These are phyloP conservation scores for Tuta absoluta DNA, from an alignment of 2,888 invertebrate genomes.

Conservation along the genomic window DNA sequence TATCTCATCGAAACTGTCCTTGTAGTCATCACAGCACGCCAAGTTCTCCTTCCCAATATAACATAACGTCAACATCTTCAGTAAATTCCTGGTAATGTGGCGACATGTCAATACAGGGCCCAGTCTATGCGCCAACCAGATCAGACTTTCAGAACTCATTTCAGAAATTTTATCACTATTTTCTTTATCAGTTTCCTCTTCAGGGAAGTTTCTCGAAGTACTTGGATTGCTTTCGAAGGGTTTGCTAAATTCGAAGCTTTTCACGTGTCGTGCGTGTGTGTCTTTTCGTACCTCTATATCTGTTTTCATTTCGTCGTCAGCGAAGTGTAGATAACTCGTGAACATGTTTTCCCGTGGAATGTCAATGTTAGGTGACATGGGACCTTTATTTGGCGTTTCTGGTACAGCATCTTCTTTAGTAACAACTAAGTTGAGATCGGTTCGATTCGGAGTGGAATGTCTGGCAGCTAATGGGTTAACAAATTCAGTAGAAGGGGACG, in stretches of 20 bases:
- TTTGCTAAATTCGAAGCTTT: slow-evolving; percentile 52
- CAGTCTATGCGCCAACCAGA: slow-evolving; percentile 95
- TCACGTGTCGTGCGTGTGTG: slow-evolving; percentile 45
- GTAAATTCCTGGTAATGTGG: slow-evolving; percentile 93
- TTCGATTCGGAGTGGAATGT: slow-evolving; percentile 47
- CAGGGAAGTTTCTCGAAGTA: slow-evolving; percentile 44
- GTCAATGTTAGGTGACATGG: slow-evolving; percentile 86
- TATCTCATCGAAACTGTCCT: slow-evolving; percentile 80
- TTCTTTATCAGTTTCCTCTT: slow-evolving; percentile 52
- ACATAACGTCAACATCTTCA: slow-evolving; percentile 96
- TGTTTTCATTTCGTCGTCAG: slow-evolving; percentile 53
- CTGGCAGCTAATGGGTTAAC: slow-evolving; percentile 53
- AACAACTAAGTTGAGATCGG: slow-evolving; percentile 47
- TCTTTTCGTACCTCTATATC: slow-evolving; percentile 48
- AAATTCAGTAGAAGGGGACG: slow-evolving; percentile 73
- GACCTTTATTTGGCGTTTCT: slow-evolving; percentile 43
- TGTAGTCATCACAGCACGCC: slow-evolving; percentile 69
- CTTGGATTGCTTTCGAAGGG: slow-evolving; percentile 40
- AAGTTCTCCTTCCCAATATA: slow-evolving; percentile 93
- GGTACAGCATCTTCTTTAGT: slow-evolving; percentile 45
- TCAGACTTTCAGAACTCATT: slow-evolving; percentile 92
- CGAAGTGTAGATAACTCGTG: slow-evolving; percentile 75
- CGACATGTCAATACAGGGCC: slow-evolving; percentile 97
- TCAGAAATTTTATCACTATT: slow-evolving; percentile 85
- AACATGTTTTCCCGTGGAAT: slow-evolving; percentile 81